Conservation (phyloP, 2,113 vertebrate genomes). For the Aldabrachelys gigantea region DNA sequence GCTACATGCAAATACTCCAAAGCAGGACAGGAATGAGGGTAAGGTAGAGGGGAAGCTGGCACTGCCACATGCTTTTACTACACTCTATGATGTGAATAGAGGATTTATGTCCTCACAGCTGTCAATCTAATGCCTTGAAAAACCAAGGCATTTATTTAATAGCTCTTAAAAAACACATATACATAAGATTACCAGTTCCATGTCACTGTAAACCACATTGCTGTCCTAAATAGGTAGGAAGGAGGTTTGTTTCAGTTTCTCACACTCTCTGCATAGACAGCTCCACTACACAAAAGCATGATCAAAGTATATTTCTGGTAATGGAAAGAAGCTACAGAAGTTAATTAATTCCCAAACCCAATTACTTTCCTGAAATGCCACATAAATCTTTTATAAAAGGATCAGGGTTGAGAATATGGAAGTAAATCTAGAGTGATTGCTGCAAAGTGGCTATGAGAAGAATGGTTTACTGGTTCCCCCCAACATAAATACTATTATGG, state of each 20-base stretch:
- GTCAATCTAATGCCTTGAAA: background rate
- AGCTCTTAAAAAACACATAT: background rate
- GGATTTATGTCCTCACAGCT: background rate
- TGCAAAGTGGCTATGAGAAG: background rate
- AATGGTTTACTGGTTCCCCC: background rate
- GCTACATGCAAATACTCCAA: no score
- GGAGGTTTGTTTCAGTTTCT: background rate
- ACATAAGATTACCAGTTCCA: background rate
- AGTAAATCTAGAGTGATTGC: background rate
- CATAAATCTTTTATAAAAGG: background rate
- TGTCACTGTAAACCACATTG: accelerated
- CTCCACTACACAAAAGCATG: background rate
- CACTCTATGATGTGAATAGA: background rate
- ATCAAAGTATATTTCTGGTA: background rate
- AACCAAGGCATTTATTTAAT: background rate
- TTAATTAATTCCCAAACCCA: background rate
- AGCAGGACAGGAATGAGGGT: background rate
- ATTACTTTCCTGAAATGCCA: background rate
- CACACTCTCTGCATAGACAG: background rate
- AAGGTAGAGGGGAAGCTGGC: background rate
- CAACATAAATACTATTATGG: background rate
- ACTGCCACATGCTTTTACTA: background rate
- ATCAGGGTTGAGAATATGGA: background rate
- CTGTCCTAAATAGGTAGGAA: background rate
- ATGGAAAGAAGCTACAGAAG: background rate